A percentile compares a stretch with the other conserved stretches of the same genome.
phyloP scores from a whole-genome alignment of 2,797 vertebrate species.

The Chelon labrosus region DNA sequence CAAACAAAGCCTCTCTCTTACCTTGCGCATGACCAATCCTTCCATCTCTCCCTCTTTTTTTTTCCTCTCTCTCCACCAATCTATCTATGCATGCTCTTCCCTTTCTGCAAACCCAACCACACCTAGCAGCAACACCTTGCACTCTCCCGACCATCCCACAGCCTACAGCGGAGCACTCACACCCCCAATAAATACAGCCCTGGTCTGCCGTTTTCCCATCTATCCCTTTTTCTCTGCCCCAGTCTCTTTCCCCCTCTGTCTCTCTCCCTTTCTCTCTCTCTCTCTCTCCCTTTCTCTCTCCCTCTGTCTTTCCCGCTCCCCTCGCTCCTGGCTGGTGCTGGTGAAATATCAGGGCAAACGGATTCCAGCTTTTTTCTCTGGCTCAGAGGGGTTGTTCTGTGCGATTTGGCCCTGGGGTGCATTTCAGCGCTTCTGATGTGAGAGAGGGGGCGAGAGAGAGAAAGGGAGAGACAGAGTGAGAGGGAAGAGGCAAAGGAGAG shows the following conservation, averaged over 20 bases:
- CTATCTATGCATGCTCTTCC: constrained; percentile 77
- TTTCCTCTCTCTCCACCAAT: constrained; percentile 65
- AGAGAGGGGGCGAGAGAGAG: constrained; percentile 76
- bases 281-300: constrained; percentile 64
- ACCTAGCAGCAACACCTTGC: constrained; percentile 82
- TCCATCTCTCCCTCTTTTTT: constrained; percentile 79
- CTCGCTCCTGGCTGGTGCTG: constrained; percentile 86
- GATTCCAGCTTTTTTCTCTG: constrained; percentile 87
- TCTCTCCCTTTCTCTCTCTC: constrained; percentile 53
- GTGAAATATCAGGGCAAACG: constrained; percentile 89
- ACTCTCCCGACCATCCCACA: constrained; percentile 79
- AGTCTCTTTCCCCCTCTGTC: constrained; percentile 65
- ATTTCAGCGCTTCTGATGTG: constrained; percentile 86
- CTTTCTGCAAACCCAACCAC: constrained; percentile 75
- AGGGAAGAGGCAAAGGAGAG: constrained; percentile 60
- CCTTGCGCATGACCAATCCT: constrained; percentile 87
- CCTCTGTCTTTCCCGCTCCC: constrained; percentile 74
- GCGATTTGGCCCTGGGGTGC: constrained; percentile 90
- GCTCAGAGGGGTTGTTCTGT: constrained; percentile 88
- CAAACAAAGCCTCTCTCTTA: constrained; percentile 87
- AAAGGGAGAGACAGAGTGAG: constrained; percentile 46
- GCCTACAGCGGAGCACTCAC: constrained; percentile 78
- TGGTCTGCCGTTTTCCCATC: constrained; percentile 80
- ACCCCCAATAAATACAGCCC: constrained; percentile 81
- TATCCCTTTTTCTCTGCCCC: constrained; percentile 80